Percentiles rank a stretch among this genome's conserved stretches.
phyloP scores from a whole-genome alignment of 2,888 invertebrate species.

The Cyaniris semiargus region DNA sequence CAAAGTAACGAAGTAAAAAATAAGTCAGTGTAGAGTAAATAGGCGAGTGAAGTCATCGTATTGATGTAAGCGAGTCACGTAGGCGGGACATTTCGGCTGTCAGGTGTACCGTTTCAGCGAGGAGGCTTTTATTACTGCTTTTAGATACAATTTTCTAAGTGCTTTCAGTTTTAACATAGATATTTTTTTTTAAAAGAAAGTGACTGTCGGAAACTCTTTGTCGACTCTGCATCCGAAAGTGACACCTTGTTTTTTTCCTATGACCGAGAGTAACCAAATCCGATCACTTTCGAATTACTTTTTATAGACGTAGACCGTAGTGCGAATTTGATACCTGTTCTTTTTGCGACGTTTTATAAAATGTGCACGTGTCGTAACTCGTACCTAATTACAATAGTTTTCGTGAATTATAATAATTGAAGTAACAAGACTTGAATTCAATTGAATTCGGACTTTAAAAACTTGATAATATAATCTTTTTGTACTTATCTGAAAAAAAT shows the following conservation, averaged over 20 bases:
- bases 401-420: background rate
- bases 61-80: slow-evolving; percentile 24
- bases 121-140: background rate
- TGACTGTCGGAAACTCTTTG: background rate
- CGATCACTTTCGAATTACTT: slow-evolving; percentile 2
- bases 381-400: background rate
- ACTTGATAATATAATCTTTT: too few species aligned
- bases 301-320: background rate
- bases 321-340: background rate
- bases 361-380: background rate
- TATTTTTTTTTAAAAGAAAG: too few species aligned
- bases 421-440: too few species aligned
- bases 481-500: background rate
- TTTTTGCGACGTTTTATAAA: background rate
- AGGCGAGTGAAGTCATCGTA: slow-evolving; percentile 7
- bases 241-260: background rate
- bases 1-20: background rate
- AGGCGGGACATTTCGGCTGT: slow-evolving; percentile 18
- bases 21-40: background rate
- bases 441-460: background rate
- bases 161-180: too few species aligned
- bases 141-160: background rate
- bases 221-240: slow-evolving; percentile 4
- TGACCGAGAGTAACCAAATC: background rate
- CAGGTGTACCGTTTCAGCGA: slow-evolving; percentile 21